phyloP scores from a whole-genome alignment of 2,888 invertebrate genomes.

The Drosophila birchii region DNA sequence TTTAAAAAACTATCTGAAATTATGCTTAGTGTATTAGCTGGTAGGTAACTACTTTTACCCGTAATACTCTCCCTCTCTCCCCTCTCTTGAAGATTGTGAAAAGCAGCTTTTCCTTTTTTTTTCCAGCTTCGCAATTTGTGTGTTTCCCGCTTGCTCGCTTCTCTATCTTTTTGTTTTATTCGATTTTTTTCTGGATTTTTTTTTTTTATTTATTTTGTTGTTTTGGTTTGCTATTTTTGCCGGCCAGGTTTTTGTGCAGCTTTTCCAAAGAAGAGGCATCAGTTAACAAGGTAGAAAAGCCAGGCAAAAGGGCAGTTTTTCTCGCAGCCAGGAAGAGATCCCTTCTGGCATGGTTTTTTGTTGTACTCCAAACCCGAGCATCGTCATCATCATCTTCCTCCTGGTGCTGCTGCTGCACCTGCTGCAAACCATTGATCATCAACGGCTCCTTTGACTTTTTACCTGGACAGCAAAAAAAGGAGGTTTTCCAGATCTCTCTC shows the following conservation, averaged over 20 bases:
- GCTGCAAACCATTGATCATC: slow-evolving; percentile 36
- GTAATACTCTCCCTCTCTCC: not conserved
- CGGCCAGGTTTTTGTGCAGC: slow-evolving; percentile 33
- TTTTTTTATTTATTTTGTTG: not conserved
- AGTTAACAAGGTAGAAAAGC: slow-evolving; percentile 26
- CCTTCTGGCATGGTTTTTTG: slow-evolving; percentile 6
- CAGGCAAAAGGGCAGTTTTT: slow-evolving; percentile 25
- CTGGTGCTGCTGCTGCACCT: slow-evolving; percentile 17
- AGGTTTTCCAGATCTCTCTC: slow-evolving; percentile 8
- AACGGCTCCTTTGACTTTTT: slow-evolving; percentile 25
- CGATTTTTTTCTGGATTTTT: slow-evolving; percentile 11
- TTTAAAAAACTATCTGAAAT: not conserved
- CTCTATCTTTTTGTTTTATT: slow-evolving; percentile 31
- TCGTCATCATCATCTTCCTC: not conserved
- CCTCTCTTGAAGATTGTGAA: slow-evolving; percentile 26
- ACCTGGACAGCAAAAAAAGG: slow-evolving; percentile 16
- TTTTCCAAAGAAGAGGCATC: slow-evolving; percentile 26
- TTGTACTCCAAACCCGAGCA: not conserved
- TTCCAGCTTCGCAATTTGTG: slow-evolving; percentile 44
- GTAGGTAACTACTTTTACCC: slow-evolving; percentile 22
- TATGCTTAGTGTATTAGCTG: slow-evolving; percentile 6
- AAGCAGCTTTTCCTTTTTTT: slow-evolving; percentile 49
- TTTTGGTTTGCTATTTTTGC: slow-evolving; percentile 27
- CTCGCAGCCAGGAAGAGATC: slow-evolving; percentile 16
- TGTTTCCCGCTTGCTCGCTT: slow-evolving; percentile 20